Conservation (phyloP, 1,140 invertebrate genomes). For the Tetragnatha versicolor region DNA sequence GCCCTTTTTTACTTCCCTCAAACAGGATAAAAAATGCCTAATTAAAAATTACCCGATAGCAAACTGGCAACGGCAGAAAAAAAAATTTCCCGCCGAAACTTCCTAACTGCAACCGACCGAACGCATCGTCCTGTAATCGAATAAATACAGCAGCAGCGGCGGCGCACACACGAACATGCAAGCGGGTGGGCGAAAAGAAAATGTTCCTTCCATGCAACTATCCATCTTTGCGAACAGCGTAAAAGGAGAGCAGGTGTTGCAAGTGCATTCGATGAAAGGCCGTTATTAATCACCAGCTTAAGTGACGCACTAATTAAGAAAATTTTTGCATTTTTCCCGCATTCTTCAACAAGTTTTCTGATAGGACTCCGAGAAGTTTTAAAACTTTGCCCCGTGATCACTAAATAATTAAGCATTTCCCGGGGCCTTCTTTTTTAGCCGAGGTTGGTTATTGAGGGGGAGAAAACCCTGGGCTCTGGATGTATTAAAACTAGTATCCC, state of each 20-base stretch:
- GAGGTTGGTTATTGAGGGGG: too few species aligned
- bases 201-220: not conserved
- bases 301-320: conserved; percentile 44
- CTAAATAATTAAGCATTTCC: conserved; percentile 35
- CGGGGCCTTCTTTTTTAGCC: not conserved
- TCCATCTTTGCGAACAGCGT: conserved; percentile 26
- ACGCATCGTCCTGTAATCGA: conserved; percentile 2
- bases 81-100: not conserved
- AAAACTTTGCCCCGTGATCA: conserved; percentile 26
- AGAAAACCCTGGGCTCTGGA: too few species aligned
- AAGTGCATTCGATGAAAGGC: conserved; percentile 9
- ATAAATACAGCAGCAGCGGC: not conserved
- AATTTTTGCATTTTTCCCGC: conserved; percentile 49
- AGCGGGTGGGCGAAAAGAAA: conserved; percentile 24
- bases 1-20: not conserved
- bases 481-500: too few species aligned
- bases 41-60: conserved; percentile 26
- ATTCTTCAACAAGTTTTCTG: conserved; percentile 48
- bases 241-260: conserved; percentile 30
- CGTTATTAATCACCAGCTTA: conserved; percentile 39
- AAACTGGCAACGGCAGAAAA: not conserved
- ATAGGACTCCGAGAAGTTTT: conserved; percentile 23
- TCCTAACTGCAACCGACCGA: not conserved
- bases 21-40: conserved; percentile 16
- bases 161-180: not conserved